Conservation (phyloP, 2,888 invertebrate genomes). For the Cheilosia impressa region DNA sequence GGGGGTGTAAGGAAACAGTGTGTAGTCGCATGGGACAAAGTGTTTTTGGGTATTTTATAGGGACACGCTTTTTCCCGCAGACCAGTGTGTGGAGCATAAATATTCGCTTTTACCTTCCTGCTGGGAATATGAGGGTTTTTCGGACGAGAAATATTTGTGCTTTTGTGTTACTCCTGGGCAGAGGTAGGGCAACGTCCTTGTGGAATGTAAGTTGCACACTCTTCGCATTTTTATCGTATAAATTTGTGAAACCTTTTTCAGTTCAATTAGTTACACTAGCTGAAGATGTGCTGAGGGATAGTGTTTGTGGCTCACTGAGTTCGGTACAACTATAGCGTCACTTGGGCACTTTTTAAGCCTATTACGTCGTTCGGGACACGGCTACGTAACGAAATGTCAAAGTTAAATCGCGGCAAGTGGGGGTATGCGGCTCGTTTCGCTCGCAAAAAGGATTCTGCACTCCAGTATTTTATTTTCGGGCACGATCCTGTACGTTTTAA, state of each 20-base stretch:
- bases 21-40: neutral
- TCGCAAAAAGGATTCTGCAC: too few species aligned
- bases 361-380: too few species aligned
- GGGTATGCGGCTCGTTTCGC: too few species aligned
- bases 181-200: neutral
- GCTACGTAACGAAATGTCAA: too few species aligned
- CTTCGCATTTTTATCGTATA: neutral
- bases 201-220: constrained; percentile 2
- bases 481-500: too few species aligned
- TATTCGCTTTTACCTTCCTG: neutral
- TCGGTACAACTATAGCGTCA: too few species aligned
- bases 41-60: neutral
- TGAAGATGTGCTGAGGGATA: neutral
- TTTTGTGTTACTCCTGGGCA: neutral
- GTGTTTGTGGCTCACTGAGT: neutral
- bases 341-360: too few species aligned
- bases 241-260: neutral
- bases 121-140: neutral
- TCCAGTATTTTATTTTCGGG: too few species aligned
- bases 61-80: neutral
- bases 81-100: neutral
- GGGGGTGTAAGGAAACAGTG: neutral
- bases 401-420: too few species aligned
- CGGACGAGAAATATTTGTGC: neutral
- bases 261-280: too few species aligned